Evolutionary conservation across 2,797 vertebrate species (phyloP).

Genomic region (Brachymystax lenok): DNA sequence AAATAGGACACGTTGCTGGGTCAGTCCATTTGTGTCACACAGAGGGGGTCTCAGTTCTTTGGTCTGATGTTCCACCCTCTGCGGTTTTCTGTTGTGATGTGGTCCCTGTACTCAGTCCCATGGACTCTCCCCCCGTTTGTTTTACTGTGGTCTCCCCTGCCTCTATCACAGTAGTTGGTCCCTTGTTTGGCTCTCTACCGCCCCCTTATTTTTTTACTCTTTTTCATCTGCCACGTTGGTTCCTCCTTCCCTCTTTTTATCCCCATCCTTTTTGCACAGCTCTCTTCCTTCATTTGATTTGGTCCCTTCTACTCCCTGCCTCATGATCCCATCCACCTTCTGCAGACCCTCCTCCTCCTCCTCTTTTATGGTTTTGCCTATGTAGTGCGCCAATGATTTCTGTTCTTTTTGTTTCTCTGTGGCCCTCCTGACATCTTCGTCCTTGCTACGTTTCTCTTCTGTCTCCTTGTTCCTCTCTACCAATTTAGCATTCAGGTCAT

Average conservation of each 20-base stretch:
- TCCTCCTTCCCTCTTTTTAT: slow-evolving; percentile 44
- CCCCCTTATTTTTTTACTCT: slow-evolving; percentile 38
- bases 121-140: slow-evolving; percentile 44
- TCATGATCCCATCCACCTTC: slow-evolving; percentile 39
- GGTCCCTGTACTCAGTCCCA: slow-evolving; percentile 72
- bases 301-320: slow-evolving; percentile 24
- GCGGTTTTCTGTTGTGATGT: slow-evolving; percentile 70
- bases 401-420: slow-evolving; percentile 27
- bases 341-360: slow-evolving; percentile 35
- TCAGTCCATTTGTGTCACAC: slow-evolving; percentile 70
- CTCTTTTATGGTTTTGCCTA: slow-evolving; percentile 9
- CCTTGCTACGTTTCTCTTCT: slow-evolving; percentile 31
- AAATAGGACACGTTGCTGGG: slow-evolving; percentile 74
- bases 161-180: slow-evolving; percentile 76
- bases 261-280: slow-evolving; percentile 14
- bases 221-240: slow-evolving; percentile 43
- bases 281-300: slow-evolving; percentile 33
- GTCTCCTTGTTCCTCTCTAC: slow-evolving; percentile 33
- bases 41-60: slow-evolving; percentile 74
- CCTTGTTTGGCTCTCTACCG: slow-evolving; percentile 37
- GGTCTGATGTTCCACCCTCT: slow-evolving; percentile 71
- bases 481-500: slow-evolving; percentile 20
- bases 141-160: slow-evolving; percentile 65
- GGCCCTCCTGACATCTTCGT: slow-evolving; percentile 18
- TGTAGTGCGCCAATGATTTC: slow-evolving; percentile 27